Percentiles rank a stretch among this genome's conserved stretches.
These are phyloP conservation scores for Sebastes trivittatus DNA, from an alignment of 2,797 vertebrate species.

Conservation along the genomic window DNA sequence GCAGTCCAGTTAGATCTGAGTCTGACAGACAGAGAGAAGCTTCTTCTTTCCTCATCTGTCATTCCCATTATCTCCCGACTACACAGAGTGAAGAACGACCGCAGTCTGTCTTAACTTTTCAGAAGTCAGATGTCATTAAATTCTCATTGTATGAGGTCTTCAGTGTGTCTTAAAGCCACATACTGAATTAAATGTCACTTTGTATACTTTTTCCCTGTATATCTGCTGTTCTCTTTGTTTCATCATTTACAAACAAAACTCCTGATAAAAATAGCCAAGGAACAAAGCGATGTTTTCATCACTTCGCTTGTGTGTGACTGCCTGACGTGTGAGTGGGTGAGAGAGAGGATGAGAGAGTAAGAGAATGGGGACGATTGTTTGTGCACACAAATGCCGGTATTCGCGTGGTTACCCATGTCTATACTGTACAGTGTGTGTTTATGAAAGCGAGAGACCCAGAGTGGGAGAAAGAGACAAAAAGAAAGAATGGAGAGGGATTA, in stretches of 20 bases:
- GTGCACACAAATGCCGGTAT: constrained; percentile 41
- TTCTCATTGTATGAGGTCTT: neutral
- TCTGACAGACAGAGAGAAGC: neutral
- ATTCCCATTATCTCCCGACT: neutral
- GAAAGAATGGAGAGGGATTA: constrained; percentile 55
- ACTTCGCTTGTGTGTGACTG: neutral
- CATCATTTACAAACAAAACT: constrained; percentile 25
- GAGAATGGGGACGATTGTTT: constrained; percentile 43
- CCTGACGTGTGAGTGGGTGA: constrained; percentile 27
- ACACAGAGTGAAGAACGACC: neutral
- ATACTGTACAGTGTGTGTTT: constrained; percentile 50
- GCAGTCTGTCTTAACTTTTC: neutral
- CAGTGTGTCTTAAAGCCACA: neutral
- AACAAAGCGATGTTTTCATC: constrained; percentile 27
- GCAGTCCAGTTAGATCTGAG: neutral
- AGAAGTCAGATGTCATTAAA: neutral
- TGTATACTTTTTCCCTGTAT: too few relatives aligned
- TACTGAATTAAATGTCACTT: neutral
- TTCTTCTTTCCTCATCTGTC: neutral
- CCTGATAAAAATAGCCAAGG: constrained; percentile 16
- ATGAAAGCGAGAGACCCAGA: constrained; percentile 45
- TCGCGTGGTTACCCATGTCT: constrained; percentile 41
- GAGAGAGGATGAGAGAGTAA: neutral
- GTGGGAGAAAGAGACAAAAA: constrained; percentile 40
- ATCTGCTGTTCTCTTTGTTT: neutral